Base-by-base conservation (phyloP, 2,888 invertebrate genomes). In the Tachina lurida region DNA sequence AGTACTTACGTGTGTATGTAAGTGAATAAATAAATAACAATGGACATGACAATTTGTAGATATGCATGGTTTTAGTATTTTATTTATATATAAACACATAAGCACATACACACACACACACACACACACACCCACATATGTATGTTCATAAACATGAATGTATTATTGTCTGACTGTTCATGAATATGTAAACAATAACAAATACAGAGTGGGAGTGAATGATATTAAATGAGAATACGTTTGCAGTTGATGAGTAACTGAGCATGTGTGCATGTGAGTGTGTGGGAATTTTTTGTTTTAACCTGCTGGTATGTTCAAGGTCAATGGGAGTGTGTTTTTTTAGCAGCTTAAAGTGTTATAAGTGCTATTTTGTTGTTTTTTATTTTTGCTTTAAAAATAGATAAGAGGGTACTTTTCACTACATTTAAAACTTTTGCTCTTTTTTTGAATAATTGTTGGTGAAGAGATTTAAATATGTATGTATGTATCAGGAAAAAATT, bases 281-380 rank as follows among this genome's bases (percentile, higher is more conserved):
- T 22, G 31, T 17, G 47, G 3, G 9, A 56, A 3, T 39, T 68
- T 45, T 58, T 45, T 31, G 31, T 31, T 17, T 9, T 13, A 31
- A 60, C 17, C 31, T 19, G 39, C 39, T 73, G 17, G 73, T 60
- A 60, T 73, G 47, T 49, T 65, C 19, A 68, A 77, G 77, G 77
- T 60, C 67, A 77, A 39, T 58, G 15, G 49, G 39, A 77, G 56
- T 77, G 15, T 58, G 77, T 7, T 77, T 68, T 49, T 41, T 41
- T 68, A 58, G 67, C 68, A 58, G 41, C 39, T 31, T 31, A 1
- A 31, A 31, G 47, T 47, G 4, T 65, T 63, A 31, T 54, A 19
- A 17, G n/a, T 52, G 15, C 7, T n/a, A 1, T n/a, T 49, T n/a
- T 49, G 17, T 19, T 17, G 17, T 17, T 17, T 4, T 54, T 10